These are phyloP conservation scores for Xenotilapia longispinis DNA, from an alignment of 2,113 vertebrate species.

Conservation along the genomic window DNA sequence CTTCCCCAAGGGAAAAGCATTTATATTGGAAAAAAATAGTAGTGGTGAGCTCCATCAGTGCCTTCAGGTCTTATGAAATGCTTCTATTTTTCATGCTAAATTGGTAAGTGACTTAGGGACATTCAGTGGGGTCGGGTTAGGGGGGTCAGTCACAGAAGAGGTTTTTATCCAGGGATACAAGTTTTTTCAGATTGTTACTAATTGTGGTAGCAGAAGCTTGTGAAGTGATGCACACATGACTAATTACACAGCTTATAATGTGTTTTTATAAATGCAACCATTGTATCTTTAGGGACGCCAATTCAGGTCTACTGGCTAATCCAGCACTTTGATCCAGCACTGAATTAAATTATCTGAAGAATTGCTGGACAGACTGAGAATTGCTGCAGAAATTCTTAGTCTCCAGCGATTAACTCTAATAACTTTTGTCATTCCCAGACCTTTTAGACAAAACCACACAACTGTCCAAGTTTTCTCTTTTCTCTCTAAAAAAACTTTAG, in stretches of 20 bases:
- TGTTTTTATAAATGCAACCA: neutral
- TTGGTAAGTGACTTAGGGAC: neutral
- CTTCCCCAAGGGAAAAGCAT: neutral
- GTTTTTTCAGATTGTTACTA: neutral
- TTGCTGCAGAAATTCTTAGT: neutral
- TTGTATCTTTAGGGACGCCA: neutral
- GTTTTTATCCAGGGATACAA: neutral
- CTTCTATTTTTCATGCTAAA: constrained; percentile 8
- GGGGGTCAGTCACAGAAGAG: neutral
- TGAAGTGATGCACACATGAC: neutral
- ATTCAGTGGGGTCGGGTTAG: neutral
- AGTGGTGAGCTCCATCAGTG: neutral
- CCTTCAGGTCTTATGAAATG: neutral
- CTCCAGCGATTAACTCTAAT: neutral
- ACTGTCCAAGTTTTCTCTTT: neutral
- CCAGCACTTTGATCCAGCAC: neutral
- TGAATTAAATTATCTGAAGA: neutral
- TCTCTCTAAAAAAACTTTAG: neutral
- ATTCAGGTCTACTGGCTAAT: neutral
- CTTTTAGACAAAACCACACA: neutral
- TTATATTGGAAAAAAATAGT: neutral
- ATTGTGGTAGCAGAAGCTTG: neutral
- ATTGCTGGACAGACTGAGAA: neutral
- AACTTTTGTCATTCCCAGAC: neutral
- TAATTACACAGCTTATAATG: neutral